A percentile compares a stretch with the other conserved stretches of the same genome.
These are phyloP conservation scores for Anagyrus pseudococci DNA, from an alignment of 2,888 invertebrate genomes.

Conservation along the genomic window DNA sequence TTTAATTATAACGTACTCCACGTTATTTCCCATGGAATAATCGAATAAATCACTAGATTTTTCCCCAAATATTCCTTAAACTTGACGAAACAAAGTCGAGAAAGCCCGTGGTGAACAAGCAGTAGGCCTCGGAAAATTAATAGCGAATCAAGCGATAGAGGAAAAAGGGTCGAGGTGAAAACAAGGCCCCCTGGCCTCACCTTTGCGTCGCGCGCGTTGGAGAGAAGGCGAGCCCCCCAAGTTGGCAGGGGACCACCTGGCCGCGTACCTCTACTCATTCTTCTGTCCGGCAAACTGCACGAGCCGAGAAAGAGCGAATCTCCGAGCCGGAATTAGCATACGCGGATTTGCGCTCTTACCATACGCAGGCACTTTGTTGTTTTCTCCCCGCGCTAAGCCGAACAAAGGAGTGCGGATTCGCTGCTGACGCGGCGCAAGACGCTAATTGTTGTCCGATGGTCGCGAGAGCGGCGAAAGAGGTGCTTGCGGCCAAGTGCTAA, in stretches of 20 bases:
- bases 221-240: conserved; percentile 28
- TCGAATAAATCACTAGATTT: too few species aligned
- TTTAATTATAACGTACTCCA: too few species aligned
- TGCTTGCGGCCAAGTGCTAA: too few species aligned
- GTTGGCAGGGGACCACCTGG: conserved; percentile 49
- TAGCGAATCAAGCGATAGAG: conserved; percentile 15
- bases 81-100: not conserved
- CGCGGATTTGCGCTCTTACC: conserved; percentile 24
- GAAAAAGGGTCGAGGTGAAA: conserved; percentile 17
- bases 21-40: too few species aligned
- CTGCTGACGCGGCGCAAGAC: too few species aligned
- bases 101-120: not conserved
- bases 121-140: conserved; percentile 16
- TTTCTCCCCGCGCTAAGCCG: not conserved
- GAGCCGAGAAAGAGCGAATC: conserved; percentile 39
- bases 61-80: too few species aligned
- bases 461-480: too few species aligned
- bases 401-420: too few species aligned
- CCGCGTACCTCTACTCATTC: conserved; percentile 49
- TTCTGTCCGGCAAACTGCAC: conserved; percentile 43
- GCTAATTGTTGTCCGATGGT: too few species aligned
- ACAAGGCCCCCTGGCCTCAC: conserved; percentile 30
- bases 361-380: conserved; percentile 6
- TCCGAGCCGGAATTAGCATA: conserved; percentile 49
- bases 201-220: not conserved